A percentile compares a stretch with the other conserved stretches of the same genome.
These are phyloP conservation scores for Halcyon senegalensis DNA, from an alignment of 2,113 vertebrate genomes.

Conservation along the genomic window DNA sequence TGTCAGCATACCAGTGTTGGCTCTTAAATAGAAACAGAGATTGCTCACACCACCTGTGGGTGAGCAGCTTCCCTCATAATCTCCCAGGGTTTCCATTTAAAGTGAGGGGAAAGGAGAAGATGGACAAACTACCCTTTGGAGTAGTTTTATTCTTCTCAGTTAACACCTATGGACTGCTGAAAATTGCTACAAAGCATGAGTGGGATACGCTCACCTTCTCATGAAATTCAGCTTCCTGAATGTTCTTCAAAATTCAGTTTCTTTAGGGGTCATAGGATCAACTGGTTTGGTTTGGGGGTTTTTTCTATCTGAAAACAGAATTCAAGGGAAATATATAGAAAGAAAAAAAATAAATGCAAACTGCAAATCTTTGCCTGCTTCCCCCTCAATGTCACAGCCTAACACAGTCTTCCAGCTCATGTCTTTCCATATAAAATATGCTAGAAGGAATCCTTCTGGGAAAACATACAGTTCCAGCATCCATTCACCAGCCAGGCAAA, in stretches of 20 bases:
- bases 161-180: not conserved
- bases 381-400: not conserved
- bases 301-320: not conserved
- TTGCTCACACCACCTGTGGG: not conserved
- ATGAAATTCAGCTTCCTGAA: not conserved
- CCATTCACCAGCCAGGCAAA: not conserved
- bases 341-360: not conserved
- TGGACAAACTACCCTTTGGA: not conserved
- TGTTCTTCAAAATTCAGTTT: not conserved
- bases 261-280: not conserved
- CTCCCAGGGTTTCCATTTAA: not conserved
- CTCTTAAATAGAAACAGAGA: not conserved
- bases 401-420: not conserved
- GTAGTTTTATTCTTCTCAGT: not conserved
- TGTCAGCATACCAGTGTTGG: not conserved
- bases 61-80: not conserved
- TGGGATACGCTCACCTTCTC: not conserved
- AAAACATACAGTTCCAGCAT: not conserved
- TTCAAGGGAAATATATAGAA: not conserved
- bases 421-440: not conserved
- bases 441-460: not conserved
- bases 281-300: too few species aligned
- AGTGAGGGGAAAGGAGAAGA: not conserved
- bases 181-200: not conserved
- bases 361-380: not conserved